Conservation (phyloP, 2,888 invertebrate genomes). For the Neocrepidodera transversa region DNA sequence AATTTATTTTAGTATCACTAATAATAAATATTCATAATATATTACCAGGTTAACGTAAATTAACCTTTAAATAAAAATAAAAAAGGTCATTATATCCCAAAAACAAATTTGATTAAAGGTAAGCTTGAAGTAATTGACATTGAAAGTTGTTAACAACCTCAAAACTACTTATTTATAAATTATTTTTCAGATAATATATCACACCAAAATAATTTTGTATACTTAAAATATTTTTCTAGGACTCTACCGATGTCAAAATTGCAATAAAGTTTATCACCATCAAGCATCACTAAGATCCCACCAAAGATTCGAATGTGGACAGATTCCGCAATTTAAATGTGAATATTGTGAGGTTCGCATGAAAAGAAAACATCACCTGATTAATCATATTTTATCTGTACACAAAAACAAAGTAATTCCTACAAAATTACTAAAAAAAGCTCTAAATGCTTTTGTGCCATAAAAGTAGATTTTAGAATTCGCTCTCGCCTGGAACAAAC, state of each 20-base stretch:
- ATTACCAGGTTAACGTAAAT: too few species aligned
- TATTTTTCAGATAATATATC: too few species aligned
- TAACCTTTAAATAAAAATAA: too few species aligned
- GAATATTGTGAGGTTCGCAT: constrained; percentile 29
- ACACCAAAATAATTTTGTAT: too few species aligned
- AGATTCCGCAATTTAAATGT: constrained; percentile 35
- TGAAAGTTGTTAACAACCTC: too few species aligned
- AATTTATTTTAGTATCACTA: too few species aligned
- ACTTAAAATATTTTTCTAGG: constrained; percentile 1
- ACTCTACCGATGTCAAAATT: constrained; percentile 1
- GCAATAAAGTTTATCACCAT: constrained; percentile 31
- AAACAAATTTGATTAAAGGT: too few species aligned
- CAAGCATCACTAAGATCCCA: constrained; percentile 30
- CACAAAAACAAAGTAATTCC: constrained; percentile 24
- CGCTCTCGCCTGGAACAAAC: background rate
- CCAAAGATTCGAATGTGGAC: constrained; percentile 34
- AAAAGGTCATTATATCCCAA: too few species aligned
- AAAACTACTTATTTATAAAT: too few species aligned
- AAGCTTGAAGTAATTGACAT: too few species aligned
- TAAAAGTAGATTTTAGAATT: background rate
- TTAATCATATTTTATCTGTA: constrained; percentile 27
- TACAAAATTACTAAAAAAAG: background rate
- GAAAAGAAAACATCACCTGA: constrained; percentile 36
- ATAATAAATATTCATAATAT: too few species aligned
- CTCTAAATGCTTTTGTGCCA: too few species aligned